Evolutionary conservation across 2,797 vertebrate species (phyloP), one percentile per base, ranked within the genome.

Genomic region (Octomys mimax): DNA sequence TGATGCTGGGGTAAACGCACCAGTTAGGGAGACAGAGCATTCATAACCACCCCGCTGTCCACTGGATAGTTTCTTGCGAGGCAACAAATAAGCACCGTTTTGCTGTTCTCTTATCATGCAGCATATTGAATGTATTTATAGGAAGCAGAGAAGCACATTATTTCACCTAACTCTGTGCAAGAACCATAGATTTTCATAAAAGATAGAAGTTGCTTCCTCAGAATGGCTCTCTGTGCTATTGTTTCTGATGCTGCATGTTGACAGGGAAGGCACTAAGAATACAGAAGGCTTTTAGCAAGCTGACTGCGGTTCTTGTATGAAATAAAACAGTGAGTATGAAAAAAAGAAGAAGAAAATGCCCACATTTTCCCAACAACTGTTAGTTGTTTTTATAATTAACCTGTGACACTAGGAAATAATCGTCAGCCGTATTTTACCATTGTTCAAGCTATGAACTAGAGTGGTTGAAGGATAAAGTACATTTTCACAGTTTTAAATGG

Each of bases 181-280:
- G 89, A 66, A 31, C n/a, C 59, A 62, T 42, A 11, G 33, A 49
- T 77, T 75, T 39, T 64, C 21, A 49, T 70, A 42, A 36, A 64
- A 68, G 19, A 18, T 78, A 86, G 64, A 86, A 79, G 26, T 3
- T 1, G 26, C 22, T 19, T 6, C 13, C 42, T 57, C 5, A 22
- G 8, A 68, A n/a, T 54, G 24, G 4, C 11, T 77, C 26, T 42
- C 21, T 33, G 57, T n/a, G 18, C 26, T 16, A 24, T 66, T 19
- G 42, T 57, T 39, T 6, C 8, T 7, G 52, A 62, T n/a, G 33
- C 36, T 11, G 0, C 2, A 6, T 33, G 2, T 0, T 21, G n/a
- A 1, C 9, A n/a, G 12, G 26, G 12, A 19, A 16, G n/a, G 21
- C 5, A 54, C 24, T 36, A 3, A 49, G 49, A 78, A 54, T 16